Evolutionary conservation across 2,113 vertebrate genomes (phyloP).

Genomic region (Pangasianodon hypophthalmus): DNA sequence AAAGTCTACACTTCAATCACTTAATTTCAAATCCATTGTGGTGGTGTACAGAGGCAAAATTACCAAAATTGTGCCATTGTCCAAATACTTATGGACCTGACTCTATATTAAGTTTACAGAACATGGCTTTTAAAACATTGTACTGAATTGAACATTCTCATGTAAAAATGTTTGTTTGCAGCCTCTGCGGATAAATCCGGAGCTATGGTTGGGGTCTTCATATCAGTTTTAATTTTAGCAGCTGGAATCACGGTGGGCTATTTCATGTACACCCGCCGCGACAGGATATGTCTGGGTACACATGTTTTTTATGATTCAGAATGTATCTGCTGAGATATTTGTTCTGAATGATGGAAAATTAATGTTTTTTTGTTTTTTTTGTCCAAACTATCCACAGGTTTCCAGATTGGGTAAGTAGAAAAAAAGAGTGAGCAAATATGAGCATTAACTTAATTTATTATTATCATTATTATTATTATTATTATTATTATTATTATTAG

Average conservation of each 20-base stretch:
- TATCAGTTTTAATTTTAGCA: conserved; percentile 67
- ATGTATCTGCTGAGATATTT: background rate
- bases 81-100: too few species aligned
- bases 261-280: conserved; percentile 62
- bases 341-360: background rate
- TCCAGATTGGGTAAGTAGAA: conserved; percentile 71
- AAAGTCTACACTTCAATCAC: too few species aligned
- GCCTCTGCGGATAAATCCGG: conserved; percentile 65
- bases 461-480: background rate
- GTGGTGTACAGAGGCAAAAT: too few species aligned
- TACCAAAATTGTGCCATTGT: too few species aligned
- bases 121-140: background rate
- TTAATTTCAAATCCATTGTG: too few species aligned
- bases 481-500: background rate
- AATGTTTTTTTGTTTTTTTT: background rate
- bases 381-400: conserved; percentile 62
- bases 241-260: conserved; percentile 61
- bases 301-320: background rate
- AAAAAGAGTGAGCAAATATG: background rate
- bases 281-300: conserved; percentile 73
- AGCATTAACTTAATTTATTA: background rate
- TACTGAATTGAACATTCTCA: background rate
- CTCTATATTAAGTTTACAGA: background rate
- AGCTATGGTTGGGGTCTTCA: conserved; percentile 68
- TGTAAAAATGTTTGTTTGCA: conserved; percentile 35